A percentile compares a stretch with the other conserved stretches of the same genome.
These are phyloP conservation scores for Melanotaenia nigrans DNA, from an alignment of 2,797 vertebrate species.

Conservation along the genomic window DNA sequence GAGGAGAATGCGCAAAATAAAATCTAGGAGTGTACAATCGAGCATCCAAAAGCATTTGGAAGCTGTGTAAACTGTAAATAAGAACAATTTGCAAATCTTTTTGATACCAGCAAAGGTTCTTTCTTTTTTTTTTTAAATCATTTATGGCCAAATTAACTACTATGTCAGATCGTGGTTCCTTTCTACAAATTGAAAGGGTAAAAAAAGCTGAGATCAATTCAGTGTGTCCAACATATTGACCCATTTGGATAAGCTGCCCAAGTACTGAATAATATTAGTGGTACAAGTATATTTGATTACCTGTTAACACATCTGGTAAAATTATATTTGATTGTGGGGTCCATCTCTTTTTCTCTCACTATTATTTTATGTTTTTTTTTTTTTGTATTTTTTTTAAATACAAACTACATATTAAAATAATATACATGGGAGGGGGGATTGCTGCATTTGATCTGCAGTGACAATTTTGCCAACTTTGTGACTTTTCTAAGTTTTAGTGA, in stretches of 20 bases:
- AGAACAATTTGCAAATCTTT: neutral
- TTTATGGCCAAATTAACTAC: neutral
- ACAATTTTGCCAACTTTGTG: neutral
- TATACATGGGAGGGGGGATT: neutral
- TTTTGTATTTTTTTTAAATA: neutral
- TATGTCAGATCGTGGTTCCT: neutral
- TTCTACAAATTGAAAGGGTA: no score
- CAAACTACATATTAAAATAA: neutral
- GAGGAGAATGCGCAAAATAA: neutral
- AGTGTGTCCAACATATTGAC: neutral
- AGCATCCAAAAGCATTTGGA: neutral
- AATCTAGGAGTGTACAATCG: neutral
- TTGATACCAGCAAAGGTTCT: neutral
- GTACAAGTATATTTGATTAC: no score
- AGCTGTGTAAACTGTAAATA: neutral
- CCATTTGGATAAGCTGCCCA: neutral
- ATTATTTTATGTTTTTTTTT: neutral
- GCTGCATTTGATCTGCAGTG: neutral
- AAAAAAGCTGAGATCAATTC: neutral
- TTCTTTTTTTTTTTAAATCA: neutral
- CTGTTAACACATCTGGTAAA: no score
- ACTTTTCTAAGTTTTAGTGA: neutral
- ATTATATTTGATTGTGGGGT: no score
- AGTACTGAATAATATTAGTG: no score
- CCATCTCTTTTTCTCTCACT: no score